Conservation (phyloP, 2,113 vertebrate genomes). For the Heterotilapia buettikoferi region DNA sequence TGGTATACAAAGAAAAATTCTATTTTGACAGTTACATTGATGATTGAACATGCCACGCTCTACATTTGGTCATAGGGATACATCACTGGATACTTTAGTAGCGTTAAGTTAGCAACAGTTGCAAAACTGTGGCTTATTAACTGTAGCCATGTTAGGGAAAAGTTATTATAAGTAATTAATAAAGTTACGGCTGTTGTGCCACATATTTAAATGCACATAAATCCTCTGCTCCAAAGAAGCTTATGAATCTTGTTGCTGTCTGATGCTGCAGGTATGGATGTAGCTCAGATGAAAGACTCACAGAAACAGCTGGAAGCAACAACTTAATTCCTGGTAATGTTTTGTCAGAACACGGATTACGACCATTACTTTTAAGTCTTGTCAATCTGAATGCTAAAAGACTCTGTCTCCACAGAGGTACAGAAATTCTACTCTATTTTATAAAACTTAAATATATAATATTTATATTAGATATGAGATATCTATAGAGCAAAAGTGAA, state of each 20-base stretch:
- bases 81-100: not conserved
- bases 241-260: not conserved
- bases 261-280: not conserved
- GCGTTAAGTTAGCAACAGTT: not conserved
- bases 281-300: not conserved
- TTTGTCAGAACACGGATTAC: not conserved
- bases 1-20: not conserved
- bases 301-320: not conserved
- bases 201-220: not conserved
- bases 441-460: not conserved
- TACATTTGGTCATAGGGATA: not conserved
- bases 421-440: not conserved
- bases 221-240: not conserved
- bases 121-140: not conserved
- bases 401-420: not conserved
- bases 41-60: not conserved
- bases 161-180: not conserved
- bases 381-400: not conserved
- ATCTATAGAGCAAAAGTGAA: not conserved
- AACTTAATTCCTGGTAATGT: not conserved
- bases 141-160: not conserved
- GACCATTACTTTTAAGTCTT: not conserved
- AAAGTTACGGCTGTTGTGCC: not conserved
- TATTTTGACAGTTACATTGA: not conserved
- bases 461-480: not conserved